Conservation (phyloP, 2,888 invertebrate species). For the Noctua pronuba region DNA sequence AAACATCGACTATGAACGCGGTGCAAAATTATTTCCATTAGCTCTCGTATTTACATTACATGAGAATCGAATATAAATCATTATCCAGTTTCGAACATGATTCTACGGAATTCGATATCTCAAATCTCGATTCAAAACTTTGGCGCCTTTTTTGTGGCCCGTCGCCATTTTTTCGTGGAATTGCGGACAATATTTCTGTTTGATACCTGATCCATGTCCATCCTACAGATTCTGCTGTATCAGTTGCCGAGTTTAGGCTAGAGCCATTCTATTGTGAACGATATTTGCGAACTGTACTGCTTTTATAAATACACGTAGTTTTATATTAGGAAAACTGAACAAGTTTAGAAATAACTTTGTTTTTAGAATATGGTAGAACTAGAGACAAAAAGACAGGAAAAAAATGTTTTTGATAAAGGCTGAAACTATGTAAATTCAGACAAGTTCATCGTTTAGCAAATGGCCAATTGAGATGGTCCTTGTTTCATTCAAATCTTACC, state of each 20-base stretch:
- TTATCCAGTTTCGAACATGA: neutral
- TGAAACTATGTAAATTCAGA: neutral
- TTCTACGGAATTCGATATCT: conserved; percentile 9
- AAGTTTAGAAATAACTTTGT: neutral
- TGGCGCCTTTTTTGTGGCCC: conserved; percentile 33
- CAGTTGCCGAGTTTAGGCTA: neutral
- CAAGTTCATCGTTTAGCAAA: neutral
- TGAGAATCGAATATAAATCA: neutral
- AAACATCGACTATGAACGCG: neutral
- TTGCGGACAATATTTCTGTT: conserved; percentile 18
- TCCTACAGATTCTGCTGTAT: conserved; percentile 19
- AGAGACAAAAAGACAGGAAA: neutral
- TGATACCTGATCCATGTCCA: conserved; percentile 14
- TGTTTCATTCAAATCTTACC: neutral
- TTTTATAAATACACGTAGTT: neutral
- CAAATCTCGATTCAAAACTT: conserved; percentile 15
- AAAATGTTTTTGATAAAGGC: neutral
- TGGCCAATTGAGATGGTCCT: neutral
- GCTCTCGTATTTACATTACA: neutral
- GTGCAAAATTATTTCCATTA: neutral
- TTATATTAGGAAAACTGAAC: neutral
- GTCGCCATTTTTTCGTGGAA: conserved; percentile 25
- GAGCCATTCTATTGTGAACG: conserved; percentile 28
- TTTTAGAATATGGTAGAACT: neutral
- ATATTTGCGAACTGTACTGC: no score